Conservation (phyloP, 2,888 invertebrate genomes). For the Pedicia rivosa region DNA sequence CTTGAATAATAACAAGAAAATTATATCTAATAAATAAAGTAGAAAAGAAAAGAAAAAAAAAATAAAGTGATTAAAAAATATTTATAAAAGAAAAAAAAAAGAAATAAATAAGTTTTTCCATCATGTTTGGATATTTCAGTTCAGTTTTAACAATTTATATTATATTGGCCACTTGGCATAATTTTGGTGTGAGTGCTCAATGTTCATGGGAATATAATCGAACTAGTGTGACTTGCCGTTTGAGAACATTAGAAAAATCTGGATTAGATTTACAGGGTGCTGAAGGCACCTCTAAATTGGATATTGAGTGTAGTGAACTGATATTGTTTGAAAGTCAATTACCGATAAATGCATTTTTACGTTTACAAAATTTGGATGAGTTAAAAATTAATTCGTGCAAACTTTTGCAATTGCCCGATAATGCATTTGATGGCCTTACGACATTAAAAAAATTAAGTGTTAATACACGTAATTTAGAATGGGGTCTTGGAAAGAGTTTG, state of each 20-base stretch:
- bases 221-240: constrained; percentile 44
- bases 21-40: too few relatives aligned
- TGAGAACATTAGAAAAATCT: constrained; percentile 53
- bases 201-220: constrained; percentile 33
- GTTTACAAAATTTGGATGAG: constrained; percentile 52
- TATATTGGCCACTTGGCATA: not conserved
- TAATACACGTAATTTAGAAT: constrained; percentile 64
- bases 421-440: constrained; percentile 61
- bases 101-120: not conserved
- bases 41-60: constrained; percentile 1
- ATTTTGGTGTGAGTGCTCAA: constrained; percentile 32
- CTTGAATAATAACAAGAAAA: too few relatives aligned
- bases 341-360: constrained; percentile 53
- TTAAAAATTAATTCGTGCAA: constrained; percentile 66
- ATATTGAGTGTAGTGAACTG: constrained; percentile 63
- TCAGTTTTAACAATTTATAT: not conserved
- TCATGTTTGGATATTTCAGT: not conserved
- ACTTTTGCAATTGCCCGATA: constrained; percentile 51
- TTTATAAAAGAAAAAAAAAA: too few relatives aligned
- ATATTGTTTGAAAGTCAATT: constrained; percentile 68
- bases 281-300: constrained; percentile 55
- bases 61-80: not conserved
- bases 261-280: constrained; percentile 39
- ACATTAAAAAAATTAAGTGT: constrained; percentile 51
- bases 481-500: constrained; percentile 58